These are phyloP conservation scores for Diaphora mendica DNA, from an alignment of 2,888 invertebrate species.

Conservation along the genomic window DNA sequence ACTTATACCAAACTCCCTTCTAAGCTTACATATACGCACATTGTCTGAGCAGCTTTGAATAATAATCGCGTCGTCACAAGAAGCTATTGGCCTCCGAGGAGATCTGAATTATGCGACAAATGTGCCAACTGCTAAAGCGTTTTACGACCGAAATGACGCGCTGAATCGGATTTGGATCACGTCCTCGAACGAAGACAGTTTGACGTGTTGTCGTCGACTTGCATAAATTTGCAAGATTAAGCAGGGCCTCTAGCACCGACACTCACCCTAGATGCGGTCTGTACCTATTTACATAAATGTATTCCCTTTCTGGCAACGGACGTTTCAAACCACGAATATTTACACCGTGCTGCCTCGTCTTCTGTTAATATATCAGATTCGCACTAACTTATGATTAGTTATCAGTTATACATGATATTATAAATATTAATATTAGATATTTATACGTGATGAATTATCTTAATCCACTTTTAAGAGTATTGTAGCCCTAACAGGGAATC, in stretches of 20 bases:
- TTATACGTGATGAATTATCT: background rate
- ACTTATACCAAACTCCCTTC: conserved; percentile 1
- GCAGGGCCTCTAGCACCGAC: conserved; percentile 61
- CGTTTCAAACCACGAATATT: conserved; percentile 53
- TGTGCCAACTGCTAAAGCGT: conserved; percentile 81
- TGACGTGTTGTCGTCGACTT: conserved; percentile 82
- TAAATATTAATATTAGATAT: background rate
- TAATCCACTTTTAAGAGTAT: background rate
- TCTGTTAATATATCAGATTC: conserved; percentile 9
- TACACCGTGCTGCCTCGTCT: conserved; percentile 42
- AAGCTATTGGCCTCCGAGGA: conserved; percentile 70
- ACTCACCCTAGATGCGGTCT: conserved; percentile 64
- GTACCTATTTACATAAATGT: conserved; percentile 78
- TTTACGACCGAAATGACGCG: conserved; percentile 81
- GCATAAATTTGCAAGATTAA: conserved; percentile 86
- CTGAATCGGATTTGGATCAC: conserved; percentile 84
- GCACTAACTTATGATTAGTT: background rate
- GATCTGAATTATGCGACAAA: conserved; percentile 78
- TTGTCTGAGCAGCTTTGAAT: conserved; percentile 70
- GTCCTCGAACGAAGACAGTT: conserved; percentile 80
- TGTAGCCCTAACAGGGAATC: background rate
- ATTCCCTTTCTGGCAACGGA: conserved; percentile 63
- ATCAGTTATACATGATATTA: background rate
- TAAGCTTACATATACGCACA: conserved; percentile 49
- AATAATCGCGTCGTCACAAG: conserved; percentile 64